Conservation (phyloP, 2,797 vertebrate genomes). For the Australoheros facetus region DNA sequence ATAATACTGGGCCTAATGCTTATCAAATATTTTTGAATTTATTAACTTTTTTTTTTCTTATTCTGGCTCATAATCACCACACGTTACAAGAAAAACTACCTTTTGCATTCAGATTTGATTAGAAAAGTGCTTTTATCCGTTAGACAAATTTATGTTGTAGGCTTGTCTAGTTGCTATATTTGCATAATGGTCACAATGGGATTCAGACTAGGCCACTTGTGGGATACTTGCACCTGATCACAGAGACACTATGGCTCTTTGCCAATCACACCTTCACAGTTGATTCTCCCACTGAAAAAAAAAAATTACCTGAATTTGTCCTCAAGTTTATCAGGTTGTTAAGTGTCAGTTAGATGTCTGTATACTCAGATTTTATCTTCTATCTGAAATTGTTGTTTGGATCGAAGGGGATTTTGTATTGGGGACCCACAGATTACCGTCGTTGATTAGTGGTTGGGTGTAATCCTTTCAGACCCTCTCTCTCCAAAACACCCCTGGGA, state of each 20-base stretch:
- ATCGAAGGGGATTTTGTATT: slow-evolving; percentile 74
- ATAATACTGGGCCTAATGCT: not conserved
- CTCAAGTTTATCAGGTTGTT: slow-evolving; percentile 55
- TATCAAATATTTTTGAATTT: not conserved
- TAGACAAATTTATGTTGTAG: slow-evolving; percentile 70
- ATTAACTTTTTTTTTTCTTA: not conserved
- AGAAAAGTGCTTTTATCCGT: slow-evolving; percentile 67
- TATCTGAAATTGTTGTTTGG: slow-evolving; percentile 73
- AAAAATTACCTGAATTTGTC: slow-evolving; percentile 57
- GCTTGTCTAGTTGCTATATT: slow-evolving; percentile 70
- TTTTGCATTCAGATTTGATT: slow-evolving; percentile 52
- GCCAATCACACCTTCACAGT: slow-evolving; percentile 76
- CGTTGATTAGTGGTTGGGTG: slow-evolving; percentile 86
- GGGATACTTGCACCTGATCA: slow-evolving; percentile 84
- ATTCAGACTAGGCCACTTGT: slow-evolving; percentile 84
- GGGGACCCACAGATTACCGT: slow-evolving; percentile 82
- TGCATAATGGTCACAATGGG: slow-evolving; percentile 82
- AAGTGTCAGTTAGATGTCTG: slow-evolving; percentile 42
- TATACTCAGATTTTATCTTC: slow-evolving; percentile 51
- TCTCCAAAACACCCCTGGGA: slow-evolving; percentile 83
- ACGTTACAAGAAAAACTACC: slow-evolving; percentile 7
- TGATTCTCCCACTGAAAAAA: slow-evolving; percentile 65
- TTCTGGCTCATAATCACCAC: not conserved
- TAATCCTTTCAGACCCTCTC: slow-evolving; percentile 86
- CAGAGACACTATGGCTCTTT: slow-evolving; percentile 74